These are phyloP conservation scores for Cirrhinus mrigala DNA, from an alignment of 2,797 vertebrate species.

Conservation along the genomic window DNA sequence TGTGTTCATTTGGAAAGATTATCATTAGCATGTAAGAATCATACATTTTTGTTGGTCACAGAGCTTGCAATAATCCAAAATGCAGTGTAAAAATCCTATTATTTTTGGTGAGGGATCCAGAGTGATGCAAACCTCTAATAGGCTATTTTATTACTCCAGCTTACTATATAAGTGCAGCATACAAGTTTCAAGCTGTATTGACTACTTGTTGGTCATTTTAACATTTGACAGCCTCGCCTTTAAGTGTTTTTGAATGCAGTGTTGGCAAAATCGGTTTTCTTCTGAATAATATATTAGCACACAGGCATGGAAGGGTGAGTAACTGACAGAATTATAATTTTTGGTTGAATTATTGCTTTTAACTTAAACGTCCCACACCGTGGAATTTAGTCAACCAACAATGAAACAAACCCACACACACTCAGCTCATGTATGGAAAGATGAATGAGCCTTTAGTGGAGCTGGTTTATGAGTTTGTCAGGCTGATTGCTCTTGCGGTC, in stretches of 20 bases:
- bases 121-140: neutral
- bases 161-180: neutral
- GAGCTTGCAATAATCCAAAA: neutral
- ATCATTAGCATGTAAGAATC: neutral
- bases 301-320: neutral
- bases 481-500: constrained; percentile 60
- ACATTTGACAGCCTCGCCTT: neutral
- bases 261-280: neutral
- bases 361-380: neutral
- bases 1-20: neutral
- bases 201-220: no score
- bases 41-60: neutral
- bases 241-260: neutral
- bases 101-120: neutral
- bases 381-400: constrained; percentile 14
- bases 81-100: neutral
- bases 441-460: constrained; percentile 54
- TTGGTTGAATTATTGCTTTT: neutral
- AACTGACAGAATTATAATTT: neutral
- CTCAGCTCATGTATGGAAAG: constrained; percentile 52
- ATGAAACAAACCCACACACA: constrained; percentile 23
- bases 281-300: neutral
- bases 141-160: neutral
- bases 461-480: constrained; percentile 65
- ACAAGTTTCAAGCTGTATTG: neutral